These are phyloP conservation scores for Numida meleagris DNA, from an alignment of 2,113 vertebrate genomes.

Conservation along the genomic window DNA sequence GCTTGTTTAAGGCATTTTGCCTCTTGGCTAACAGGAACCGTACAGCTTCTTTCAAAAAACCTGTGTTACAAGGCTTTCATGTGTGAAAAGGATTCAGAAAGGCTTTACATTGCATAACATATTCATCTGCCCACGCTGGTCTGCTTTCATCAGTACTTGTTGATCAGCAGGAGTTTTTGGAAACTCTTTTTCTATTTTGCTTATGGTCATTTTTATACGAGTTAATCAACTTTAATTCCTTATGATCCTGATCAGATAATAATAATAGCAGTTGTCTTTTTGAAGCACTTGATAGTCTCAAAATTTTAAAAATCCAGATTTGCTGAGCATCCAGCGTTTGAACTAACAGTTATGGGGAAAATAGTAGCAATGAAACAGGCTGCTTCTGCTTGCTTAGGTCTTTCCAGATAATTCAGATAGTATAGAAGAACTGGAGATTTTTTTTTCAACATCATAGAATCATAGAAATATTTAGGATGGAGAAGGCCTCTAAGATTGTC, in stretches of 20 bases:
- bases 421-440: neutral
- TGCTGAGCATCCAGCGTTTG: neutral
- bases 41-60: neutral
- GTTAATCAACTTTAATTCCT: neutral
- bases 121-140: neutral
- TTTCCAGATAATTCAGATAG: neutral
- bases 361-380: neutral
- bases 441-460: neutral
- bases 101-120: neutral
- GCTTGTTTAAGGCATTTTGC: constrained; percentile 26
- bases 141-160: neutral
- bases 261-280: neutral
- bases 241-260: neutral
- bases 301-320: neutral
- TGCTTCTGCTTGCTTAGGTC: neutral
- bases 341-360: neutral
- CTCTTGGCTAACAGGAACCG: neutral
- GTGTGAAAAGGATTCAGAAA: neutral
- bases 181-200: neutral
- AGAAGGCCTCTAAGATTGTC: too few relatives aligned
- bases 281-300: neutral
- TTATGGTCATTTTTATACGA: neutral
- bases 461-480: too few relatives aligned
- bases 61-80: neutral
- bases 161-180: neutral